These are phyloP conservation scores for Leptothorax acervorum DNA, from an alignment of 2,888 invertebrate species.

Conservation along the genomic window DNA sequence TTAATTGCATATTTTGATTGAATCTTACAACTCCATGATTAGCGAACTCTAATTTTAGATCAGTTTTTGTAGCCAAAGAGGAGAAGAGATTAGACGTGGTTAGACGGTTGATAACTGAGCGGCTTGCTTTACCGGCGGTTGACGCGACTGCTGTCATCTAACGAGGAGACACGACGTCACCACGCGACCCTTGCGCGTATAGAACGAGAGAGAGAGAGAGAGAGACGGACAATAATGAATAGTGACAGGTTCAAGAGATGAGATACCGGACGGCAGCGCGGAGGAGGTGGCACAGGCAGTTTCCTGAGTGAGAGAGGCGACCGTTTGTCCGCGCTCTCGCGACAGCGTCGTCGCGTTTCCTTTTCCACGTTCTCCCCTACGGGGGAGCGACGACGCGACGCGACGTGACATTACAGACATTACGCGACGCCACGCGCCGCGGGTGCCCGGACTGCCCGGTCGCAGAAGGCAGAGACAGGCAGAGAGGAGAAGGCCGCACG, in stretches of 20 bases:
- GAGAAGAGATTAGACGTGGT: too few species aligned
- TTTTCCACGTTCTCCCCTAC: slow-evolving; percentile 12
- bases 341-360: slow-evolving; percentile 28
- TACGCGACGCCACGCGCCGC: slow-evolving; percentile 38
- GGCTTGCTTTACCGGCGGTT: background rate
- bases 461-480: background rate
- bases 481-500: background rate
- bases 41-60: too few species aligned
- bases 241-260: slow-evolving; percentile 75
- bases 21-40: too few species aligned
- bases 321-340: slow-evolving; percentile 44
- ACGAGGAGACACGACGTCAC: slow-evolving; percentile 65
- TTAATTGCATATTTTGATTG: background rate
- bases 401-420: background rate
- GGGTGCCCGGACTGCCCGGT: slow-evolving; percentile 14
- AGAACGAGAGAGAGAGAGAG: background rate
- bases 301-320: slow-evolving; percentile 66
- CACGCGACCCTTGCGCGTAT: slow-evolving; percentile 63
- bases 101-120: background rate
- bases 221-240: slow-evolving; percentile 54
- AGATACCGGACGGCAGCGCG: slow-evolving; percentile 72
- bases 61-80: too few species aligned
- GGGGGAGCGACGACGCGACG: slow-evolving; percentile 52
- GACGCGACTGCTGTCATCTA: slow-evolving; percentile 43
- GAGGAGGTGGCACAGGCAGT: slow-evolving; percentile 72